Evolutionary conservation across 2,888 invertebrate species (phyloP), one percentile per base, ranked within the genome.

Genomic region (Himalopsyche tibetana): DNA sequence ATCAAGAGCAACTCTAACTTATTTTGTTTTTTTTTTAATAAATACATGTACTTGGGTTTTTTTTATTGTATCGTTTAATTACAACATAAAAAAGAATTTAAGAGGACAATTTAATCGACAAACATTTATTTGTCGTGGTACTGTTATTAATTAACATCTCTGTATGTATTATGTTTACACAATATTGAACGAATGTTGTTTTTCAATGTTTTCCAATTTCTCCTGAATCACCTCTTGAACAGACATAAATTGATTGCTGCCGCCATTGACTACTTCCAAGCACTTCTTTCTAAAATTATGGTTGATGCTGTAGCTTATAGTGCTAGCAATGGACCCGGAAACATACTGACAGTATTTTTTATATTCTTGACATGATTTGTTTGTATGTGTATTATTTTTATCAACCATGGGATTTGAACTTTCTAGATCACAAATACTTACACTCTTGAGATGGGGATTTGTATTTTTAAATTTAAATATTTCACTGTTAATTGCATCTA

Each of bases 271-370:
- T 36, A 84, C 11, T 5, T 69, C n/a, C 56, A 83, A 42, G 28
- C 88, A 88, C 55, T 63, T 56, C 19, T 83, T 83, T 56, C 87
- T 86, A 63, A 87, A 88, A 15, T 86, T 63, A 6, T 79, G 15
- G 81, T 86, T 87, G 19, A 87, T 79, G 74, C 88, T 88, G 40
- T 86, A 86, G 11, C 69, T 51, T 5, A 88, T 81, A 36, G 83
- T 84, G 19, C 38, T 63, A 15, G 86, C 84, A 56, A 88, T 85
- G 2, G 88, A 87, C 56, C 85, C 83, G 5, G 87, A 69, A 55
- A 88, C 74, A 36, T 79, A 82, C 55, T 81, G 55, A 55, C 83
- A 84, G 38, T 84, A 63, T 28, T 85, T 86, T 74, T 84, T 74
- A 55, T 51, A 86, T 45, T 69, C 17, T 45, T 55, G 19, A n/a